Conservation (phyloP, 2,888 invertebrate genomes). For the Meiosimyza platycephala region DNA sequence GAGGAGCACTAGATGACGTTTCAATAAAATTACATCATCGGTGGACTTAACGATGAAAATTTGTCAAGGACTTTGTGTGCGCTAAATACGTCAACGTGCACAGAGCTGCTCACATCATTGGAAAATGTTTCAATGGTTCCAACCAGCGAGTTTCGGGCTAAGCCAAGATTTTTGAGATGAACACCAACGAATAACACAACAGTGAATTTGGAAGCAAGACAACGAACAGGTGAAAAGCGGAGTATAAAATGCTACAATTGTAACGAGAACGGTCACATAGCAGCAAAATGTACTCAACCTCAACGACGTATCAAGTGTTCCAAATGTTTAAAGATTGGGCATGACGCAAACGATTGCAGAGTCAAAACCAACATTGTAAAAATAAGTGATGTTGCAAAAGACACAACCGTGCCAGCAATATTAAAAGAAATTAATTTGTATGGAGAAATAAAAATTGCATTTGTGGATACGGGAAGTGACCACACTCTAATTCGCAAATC, state of each 20-base stretch:
- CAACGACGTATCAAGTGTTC: conserved; percentile 33
- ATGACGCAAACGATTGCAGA: conserved; percentile 22
- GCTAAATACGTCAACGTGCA: too few species aligned
- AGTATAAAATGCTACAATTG: conserved; percentile 42
- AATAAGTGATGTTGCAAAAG: too few species aligned
- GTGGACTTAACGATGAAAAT: too few species aligned
- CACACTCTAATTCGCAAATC: conserved; percentile 37
- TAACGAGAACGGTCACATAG: conserved; percentile 38
- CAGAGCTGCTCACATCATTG: too few species aligned
- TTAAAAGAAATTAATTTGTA: conserved; percentile 27
- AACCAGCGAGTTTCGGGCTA: too few species aligned
- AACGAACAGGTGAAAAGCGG: background rate
- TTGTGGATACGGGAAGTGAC: conserved; percentile 42
- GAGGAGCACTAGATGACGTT: too few species aligned
- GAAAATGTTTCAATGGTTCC: too few species aligned
- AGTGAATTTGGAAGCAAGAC: background rate
- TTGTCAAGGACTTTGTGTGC: too few species aligned
- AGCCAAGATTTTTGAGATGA: too few species aligned
- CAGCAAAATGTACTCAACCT: conserved; percentile 39
- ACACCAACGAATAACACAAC: background rate
- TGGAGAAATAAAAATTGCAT: conserved; percentile 28
- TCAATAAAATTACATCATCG: too few species aligned
- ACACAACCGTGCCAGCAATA: conserved; percentile 30
- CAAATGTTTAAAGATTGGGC: conserved; percentile 35
- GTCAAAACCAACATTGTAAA: background rate